Conservation (phyloP, 2,888 invertebrate species). For the Dolichomitus sp. region DNA sequence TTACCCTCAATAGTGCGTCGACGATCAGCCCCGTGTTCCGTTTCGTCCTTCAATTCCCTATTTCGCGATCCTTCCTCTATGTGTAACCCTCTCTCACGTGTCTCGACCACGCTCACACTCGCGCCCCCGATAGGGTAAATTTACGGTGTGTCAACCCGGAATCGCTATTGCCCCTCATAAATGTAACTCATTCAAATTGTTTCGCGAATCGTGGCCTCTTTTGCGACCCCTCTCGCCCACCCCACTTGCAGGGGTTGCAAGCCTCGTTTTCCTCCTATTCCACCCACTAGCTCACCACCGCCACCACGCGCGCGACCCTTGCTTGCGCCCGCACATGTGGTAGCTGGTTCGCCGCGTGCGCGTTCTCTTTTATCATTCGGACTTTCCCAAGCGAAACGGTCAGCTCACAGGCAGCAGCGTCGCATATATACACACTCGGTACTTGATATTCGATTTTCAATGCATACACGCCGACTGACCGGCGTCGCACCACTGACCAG, state of each 20-base stretch:
- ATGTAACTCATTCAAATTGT: conserved; percentile 70
- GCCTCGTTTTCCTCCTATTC: conserved; percentile 43
- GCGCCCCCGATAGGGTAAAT: conserved; percentile 54
- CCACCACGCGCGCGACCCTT: conserved; percentile 14
- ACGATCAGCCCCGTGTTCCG: conserved; percentile 11
- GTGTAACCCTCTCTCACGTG: not conserved
- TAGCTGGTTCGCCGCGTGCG: conserved; percentile 29
- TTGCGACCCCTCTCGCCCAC: conserved; percentile 33
- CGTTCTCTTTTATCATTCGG: conserved; percentile 43
- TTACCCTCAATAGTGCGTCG: conserved; percentile 1
- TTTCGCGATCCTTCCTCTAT: conserved; percentile 48
- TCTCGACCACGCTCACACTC: conserved; percentile 26
- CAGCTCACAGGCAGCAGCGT: conserved; percentile 5
- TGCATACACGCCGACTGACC: conserved; percentile 29
- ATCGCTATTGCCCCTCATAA: conserved; percentile 71
- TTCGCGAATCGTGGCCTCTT: conserved; percentile 66
- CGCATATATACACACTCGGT: conserved; percentile 10
- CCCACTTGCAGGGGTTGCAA: not conserved
- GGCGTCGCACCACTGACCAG: conserved; percentile 40
- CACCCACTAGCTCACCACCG: conserved; percentile 12
- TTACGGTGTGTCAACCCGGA: conserved; percentile 69
- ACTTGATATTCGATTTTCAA: conserved; percentile 57
- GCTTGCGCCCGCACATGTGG: conserved; percentile 36
- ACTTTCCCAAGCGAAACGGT: conserved; percentile 27
- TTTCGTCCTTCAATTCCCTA: conserved; percentile 62